Percentiles rank a stretch among this genome's conserved stretches.
These are phyloP conservation scores for Chelonia mydas DNA, from an alignment of 2,797 vertebrate species.

Conservation along the genomic window DNA sequence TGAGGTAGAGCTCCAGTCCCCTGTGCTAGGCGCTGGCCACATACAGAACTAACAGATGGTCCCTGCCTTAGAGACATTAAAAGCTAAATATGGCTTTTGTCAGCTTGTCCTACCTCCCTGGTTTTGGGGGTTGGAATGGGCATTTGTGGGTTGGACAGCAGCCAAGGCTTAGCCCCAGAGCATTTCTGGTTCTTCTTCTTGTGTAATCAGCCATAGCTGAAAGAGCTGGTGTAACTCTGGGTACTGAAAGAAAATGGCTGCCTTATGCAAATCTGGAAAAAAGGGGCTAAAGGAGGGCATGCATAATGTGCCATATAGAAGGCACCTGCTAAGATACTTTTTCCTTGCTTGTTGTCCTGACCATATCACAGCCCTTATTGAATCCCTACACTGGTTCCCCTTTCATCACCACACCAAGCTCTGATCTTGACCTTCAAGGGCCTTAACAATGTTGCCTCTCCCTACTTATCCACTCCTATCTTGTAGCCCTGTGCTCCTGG, in stretches of 20 bases:
- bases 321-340: neutral
- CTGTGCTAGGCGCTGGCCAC: neutral
- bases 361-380: neutral
- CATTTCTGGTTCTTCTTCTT: neutral
- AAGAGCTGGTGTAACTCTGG: neutral
- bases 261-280: neutral
- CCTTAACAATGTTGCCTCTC: rapidly evolving
- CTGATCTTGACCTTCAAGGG: neutral
- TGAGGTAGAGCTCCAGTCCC: neutral
- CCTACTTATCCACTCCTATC: rapidly evolving
- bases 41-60: neutral
- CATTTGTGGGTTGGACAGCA: neutral
- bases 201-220: rapidly evolving
- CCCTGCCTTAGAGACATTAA: neutral
- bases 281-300: neutral
- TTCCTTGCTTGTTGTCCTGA: neutral
- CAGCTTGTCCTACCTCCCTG: neutral
- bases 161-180: neutral
- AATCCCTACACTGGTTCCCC: rapidly evolving
- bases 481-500: rapidly evolving
- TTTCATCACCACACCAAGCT: neutral
- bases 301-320: neutral
- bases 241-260: rapidly evolving
- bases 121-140: neutral
- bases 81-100: neutral